Evolutionary conservation across 2,113 vertebrate genomes (phyloP).

Genomic region (Tympanuchus pallidicinctus): DNA sequence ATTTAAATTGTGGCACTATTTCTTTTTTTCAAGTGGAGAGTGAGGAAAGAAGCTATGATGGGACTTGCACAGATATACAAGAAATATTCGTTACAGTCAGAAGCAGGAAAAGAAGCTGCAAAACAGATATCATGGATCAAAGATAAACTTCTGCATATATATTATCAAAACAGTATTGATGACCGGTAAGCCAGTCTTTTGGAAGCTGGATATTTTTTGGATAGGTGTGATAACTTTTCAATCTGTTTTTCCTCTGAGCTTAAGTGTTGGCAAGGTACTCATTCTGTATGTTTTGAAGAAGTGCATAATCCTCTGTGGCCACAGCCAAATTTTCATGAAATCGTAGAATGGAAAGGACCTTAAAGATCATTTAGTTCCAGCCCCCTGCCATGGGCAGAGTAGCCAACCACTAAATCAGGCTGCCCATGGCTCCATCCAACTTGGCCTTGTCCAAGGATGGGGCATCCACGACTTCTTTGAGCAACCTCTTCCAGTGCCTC

Average conservation of each 20-base stretch:
- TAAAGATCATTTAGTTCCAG: too few relatives aligned
- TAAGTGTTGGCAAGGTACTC: not conserved
- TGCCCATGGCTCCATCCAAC: too few relatives aligned
- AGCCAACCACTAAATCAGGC: too few relatives aligned
- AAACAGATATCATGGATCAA: slow-evolving; percentile 99
- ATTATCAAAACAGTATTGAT: slow-evolving; percentile 99
- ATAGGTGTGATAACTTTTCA: not conserved
- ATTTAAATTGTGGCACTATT: not conserved
- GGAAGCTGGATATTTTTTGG: not conserved
- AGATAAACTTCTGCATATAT: slow-evolving; percentile 98
- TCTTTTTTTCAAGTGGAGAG: slow-evolving; percentile 89
- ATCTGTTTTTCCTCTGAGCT: not conserved
- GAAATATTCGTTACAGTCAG: slow-evolving; percentile 95
- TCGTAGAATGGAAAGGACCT: not conserved
- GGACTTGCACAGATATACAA: slow-evolving; percentile 98
- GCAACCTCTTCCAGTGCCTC: too few relatives aligned
- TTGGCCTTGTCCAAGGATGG: too few relatives aligned
- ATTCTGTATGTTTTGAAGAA: not conserved
- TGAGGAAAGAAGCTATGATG: slow-evolving; percentile 99
- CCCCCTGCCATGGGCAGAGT: too few relatives aligned
- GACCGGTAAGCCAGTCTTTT: slow-evolving; percentile 84
- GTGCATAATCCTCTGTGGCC: not conserved
- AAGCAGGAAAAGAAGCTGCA: slow-evolving; percentile 95
- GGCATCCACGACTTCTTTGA: too few relatives aligned
- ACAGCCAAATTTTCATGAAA: not conserved